Evolutionary conservation across 2,113 vertebrate genomes (phyloP).

Genomic region (Lophius piscatorius): DNA sequence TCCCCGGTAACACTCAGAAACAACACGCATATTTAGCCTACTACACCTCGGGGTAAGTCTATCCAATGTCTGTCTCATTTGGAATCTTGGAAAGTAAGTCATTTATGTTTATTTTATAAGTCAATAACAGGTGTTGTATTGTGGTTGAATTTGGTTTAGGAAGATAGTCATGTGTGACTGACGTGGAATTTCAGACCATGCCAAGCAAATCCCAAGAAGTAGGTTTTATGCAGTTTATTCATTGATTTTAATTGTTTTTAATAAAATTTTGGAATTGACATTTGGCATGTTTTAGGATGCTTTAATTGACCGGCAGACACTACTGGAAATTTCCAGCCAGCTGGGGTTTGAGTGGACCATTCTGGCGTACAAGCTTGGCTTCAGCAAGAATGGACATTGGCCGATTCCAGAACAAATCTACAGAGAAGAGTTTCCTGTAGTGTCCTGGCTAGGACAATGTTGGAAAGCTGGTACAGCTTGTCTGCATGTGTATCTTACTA

Average conservation of each 20-base stretch:
- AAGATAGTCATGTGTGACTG: conserved; percentile 4
- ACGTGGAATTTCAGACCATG: conserved; percentile 68
- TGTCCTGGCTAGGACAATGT: conserved; percentile 79
- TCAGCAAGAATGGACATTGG: conserved; percentile 77
- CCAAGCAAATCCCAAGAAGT: conserved; percentile 84
- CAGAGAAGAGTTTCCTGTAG: conserved; percentile 79
- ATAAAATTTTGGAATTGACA: neutral
- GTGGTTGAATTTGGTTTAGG: neutral
- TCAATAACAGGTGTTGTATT: too few relatives aligned
- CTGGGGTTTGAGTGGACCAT: conserved; percentile 82
- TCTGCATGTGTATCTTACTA: conserved; percentile 6
- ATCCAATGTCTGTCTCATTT: neutral
- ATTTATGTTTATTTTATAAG: neutral
- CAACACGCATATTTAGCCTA: conserved; percentile 13
- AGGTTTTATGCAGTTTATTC: conserved; percentile 15
- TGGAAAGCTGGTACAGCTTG: conserved; percentile 79
- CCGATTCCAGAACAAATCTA: conserved; percentile 75
- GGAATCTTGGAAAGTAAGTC: neutral
- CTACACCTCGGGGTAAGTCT: conserved; percentile 7
- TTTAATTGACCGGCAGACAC: conserved; percentile 81
- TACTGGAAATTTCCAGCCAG: conserved; percentile 79
- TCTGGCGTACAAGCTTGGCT: conserved; percentile 80
- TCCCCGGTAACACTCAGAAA: conserved; percentile 62
- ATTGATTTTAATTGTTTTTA: neutral
- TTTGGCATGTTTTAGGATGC: conserved; percentile 74